Base-by-base conservation (phyloP, 2,888 invertebrate species). In the Hipparchia semele region DNA sequence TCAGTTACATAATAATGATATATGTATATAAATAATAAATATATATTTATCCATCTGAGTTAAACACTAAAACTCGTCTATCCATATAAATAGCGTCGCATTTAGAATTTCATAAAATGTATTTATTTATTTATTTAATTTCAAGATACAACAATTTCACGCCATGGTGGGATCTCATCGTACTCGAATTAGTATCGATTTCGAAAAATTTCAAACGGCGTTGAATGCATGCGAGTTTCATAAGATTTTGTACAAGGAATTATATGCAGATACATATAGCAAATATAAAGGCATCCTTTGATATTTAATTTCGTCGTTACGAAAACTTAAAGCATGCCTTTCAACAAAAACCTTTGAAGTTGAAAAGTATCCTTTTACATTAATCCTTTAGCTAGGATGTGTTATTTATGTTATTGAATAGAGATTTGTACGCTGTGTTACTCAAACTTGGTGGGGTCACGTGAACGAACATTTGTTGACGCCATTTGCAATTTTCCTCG, bases 31-130 rank as follows among this genome's bases (percentile, higher is more conserved):
- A 89, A 87, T 88, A 87, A 82, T 82, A 82, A 82, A 78, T 78
- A 75, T 76, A 77, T 77, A 83, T 82, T 87, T 89, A 82, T 89
- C 85, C 89, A 91, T 92, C 90, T 92, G 91, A 92, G 90, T 88
- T 89, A 89, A 90, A 90, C 82, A 87, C 88, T 91, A 89, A 87
- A 85, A 87, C 84, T 86, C 84, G 86, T 88, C 87, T 90, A 89
- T 84, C 87, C 83, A 89, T 92, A 91, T 92, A 91, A 91, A 92
- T 92, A 93, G 92, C 90, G 87, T 90, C 89, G 90, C 87, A 90
- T 91, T 91, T 90, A 89, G 84, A 86, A 83, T 86, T 87, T 84
- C 75, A 81, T 81, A 87, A 85, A 23, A 23, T 23, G 23, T 23
- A 87, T 61, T 39, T 61, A 49, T 67, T 67, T 59, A 23, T 56